These are phyloP conservation scores for Chymomyza amoena DNA, from an alignment of 2,888 invertebrate species.

Conservation along the genomic window DNA sequence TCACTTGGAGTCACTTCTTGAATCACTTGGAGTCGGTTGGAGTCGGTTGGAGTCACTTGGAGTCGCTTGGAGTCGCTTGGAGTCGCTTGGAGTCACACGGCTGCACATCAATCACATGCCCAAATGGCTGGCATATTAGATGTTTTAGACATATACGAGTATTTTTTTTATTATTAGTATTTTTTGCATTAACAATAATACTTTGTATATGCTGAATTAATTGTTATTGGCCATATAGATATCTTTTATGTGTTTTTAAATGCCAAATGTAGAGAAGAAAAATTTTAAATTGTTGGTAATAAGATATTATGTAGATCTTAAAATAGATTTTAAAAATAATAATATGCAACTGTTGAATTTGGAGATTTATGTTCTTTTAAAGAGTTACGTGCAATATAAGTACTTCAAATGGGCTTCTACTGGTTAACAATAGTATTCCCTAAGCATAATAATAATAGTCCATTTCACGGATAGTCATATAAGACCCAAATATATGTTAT, in stretches of 20 bases:
- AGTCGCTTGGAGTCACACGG: background rate
- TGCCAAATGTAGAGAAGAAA: conserved; percentile 35
- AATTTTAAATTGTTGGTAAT: background rate
- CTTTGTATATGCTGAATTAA: conserved; percentile 31
- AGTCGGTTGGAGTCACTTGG: background rate
- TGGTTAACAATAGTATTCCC: too few relatives aligned
- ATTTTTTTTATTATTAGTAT: conserved; percentile 11
- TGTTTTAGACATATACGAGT: background rate
- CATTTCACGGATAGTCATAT: too few relatives aligned
- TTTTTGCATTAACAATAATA: conserved; percentile 29
- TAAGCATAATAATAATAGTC: too few relatives aligned
- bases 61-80: background rate
- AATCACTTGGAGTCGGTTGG: background rate
- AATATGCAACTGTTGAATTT: background rate
- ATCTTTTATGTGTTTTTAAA: conserved; percentile 31
- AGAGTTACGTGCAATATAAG: too few relatives aligned
- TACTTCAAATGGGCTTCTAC: too few relatives aligned
- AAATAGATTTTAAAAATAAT: too few relatives aligned
- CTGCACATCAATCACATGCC: conserved; percentile 38
- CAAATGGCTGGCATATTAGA: conserved; percentile 9
- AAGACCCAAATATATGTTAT: too few relatives aligned
- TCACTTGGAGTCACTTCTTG: background rate
- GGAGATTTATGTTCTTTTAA: background rate
- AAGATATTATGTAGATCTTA: background rate
- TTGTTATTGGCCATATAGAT: conserved; percentile 24